Evolutionary conservation across 2,113 vertebrate species (phyloP).

Genomic region (Melospiza melodia): DNA sequence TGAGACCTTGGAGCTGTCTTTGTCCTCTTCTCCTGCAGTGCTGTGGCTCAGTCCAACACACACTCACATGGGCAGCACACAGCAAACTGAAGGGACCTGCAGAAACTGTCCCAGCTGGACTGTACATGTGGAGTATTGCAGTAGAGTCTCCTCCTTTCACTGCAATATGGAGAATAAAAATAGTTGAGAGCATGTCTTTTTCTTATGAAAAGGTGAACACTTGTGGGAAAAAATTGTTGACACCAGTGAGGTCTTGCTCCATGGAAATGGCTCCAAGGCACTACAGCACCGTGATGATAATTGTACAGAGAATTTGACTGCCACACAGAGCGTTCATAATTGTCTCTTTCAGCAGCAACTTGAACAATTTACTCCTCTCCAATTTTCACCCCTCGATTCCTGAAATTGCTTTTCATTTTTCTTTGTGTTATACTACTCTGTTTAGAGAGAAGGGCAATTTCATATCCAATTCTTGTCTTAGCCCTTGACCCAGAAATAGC

Average conservation of each 20-base stretch:
- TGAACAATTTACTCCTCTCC: conserved; percentile 1
- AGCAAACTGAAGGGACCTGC: not conserved
- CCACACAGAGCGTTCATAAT: not conserved
- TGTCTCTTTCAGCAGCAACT: not conserved
- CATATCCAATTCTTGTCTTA: not conserved
- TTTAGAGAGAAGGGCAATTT: not conserved
- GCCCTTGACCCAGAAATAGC: conserved; percentile 7
- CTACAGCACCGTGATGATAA: not conserved
- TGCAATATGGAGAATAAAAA: not conserved
- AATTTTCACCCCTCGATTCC: not conserved
- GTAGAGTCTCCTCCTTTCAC: not conserved
- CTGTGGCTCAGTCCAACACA: not conserved
- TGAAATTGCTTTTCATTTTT: conserved; percentile 32
- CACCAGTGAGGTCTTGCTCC: not conserved
- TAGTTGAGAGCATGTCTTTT: not conserved
- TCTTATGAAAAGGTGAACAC: not conserved
- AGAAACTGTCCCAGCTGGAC: not conserved
- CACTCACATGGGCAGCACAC: not conserved
- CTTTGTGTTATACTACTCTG: not conserved
- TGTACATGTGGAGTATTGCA: rapidly evolving
- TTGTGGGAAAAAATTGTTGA: not conserved
- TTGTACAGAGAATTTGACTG: not conserved
- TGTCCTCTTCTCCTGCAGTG: not conserved
- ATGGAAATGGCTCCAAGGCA: not conserved
- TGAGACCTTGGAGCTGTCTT: not conserved